Conservation (phyloP, 2,113 vertebrate species). For the Sporophila hypoxantha region DNA sequence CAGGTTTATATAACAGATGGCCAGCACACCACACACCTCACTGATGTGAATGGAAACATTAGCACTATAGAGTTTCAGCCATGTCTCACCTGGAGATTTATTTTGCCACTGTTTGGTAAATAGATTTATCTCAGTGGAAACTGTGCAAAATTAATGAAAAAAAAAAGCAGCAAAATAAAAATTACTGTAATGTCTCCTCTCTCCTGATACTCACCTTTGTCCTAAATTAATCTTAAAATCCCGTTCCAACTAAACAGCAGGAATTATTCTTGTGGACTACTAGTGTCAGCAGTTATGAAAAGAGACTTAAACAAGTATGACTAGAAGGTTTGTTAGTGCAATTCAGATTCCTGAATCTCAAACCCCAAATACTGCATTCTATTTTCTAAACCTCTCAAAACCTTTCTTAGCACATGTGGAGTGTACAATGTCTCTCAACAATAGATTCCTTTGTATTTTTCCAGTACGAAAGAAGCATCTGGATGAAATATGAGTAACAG, state of each 20-base stretch:
- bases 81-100: conserved; percentile 58
- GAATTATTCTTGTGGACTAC: background rate
- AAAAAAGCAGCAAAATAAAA: background rate
- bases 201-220: background rate
- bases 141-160: background rate
- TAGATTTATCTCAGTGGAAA: background rate
- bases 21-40: conserved; percentile 52
- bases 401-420: background rate
- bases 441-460: conserved; percentile 33
- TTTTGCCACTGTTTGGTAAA: conserved; percentile 28
- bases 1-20: conserved; percentile 66
- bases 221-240: background rate
- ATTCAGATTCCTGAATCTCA: conserved; percentile 9
- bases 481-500: conserved; percentile 43
- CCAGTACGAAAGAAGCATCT: conserved; percentile 27
- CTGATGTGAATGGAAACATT: conserved; percentile 59
- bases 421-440: background rate
- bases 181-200: background rate
- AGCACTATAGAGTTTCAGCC: conserved; percentile 54
- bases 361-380: background rate
- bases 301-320: background rate
- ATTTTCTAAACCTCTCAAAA: conserved; percentile 21
- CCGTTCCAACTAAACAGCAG: background rate
- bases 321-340: background rate
- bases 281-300: background rate